Base-by-base conservation (phyloP, 2,888 invertebrate species). In the Melanotus villosus region DNA sequence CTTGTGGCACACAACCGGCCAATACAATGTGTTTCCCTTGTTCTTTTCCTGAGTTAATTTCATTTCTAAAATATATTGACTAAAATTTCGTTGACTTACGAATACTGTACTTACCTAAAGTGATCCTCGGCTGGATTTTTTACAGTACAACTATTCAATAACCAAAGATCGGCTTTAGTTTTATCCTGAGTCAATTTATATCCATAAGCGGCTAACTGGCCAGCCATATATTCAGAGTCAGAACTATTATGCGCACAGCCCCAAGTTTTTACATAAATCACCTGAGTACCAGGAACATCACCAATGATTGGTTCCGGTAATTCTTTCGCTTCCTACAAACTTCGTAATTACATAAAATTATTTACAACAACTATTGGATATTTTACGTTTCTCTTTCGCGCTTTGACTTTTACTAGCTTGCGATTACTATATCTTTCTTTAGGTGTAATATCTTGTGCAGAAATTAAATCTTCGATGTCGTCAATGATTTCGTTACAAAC, bases 221-320 rank as follows among this genome's bases (percentile, higher is more conserved):
- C 99, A 0, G 97, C 97, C 99, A 99, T 99, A 82, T 99, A 99
- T 86, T 99, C 99, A 0, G 96, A 94, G 84, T 99, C 99, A 0
- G 97, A 97, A 83, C 92, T 97, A 84, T 99, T 99, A 86, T 99
- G 99, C 0, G 98, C 94, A 84, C 98, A 99, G 2, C 98, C 98
- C 98, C 98, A 98, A 65, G 98, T 98, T 85, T 96, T 96, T 1
- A 98, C 89, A 78, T 91, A 96, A 47, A 97, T 89, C 45, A 87
- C 91, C 84, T 94, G 92, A 0, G 94, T 94, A 0, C 96, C 95
- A 80, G 87, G 87, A 77, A 89, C 85, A 67, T 84, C 83, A 50
- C 78, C 80, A 3, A 80, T 79, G 30, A 77, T 63, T 7, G 78
- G 73, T 14, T 69, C 70, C 12, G 74, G 36, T 26, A 36, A 23